Conservation (phyloP, 2,888 invertebrate genomes). For the Polylopha cassiicola region DNA sequence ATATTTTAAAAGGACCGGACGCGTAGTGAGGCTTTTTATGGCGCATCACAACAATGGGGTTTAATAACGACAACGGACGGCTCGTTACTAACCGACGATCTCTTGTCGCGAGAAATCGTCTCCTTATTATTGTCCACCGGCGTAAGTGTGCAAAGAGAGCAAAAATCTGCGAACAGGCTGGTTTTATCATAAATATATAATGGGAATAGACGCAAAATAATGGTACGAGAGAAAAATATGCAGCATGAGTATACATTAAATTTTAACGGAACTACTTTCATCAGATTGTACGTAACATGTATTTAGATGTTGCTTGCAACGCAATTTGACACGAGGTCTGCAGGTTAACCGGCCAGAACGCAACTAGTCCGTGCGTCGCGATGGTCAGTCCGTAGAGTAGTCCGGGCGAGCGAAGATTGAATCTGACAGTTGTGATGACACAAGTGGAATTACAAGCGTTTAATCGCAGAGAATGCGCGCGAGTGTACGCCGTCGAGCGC, state of each 20-base stretch:
- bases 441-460: constrained; percentile 75
- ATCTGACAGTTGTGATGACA: constrained; percentile 66
- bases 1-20: constrained; percentile 56
- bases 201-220: constrained; percentile 28
- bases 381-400: constrained; percentile 27
- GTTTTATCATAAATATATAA: constrained; percentile 38
- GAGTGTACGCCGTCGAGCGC: constrained; percentile 47
- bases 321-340: constrained; percentile 40
- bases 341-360: constrained; percentile 37
- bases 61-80: constrained; percentile 57
- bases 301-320: constrained; percentile 24
- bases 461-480: constrained; percentile 67
- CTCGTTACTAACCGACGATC: constrained; percentile 57
- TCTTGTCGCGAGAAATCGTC: constrained; percentile 56
- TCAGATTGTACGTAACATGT: constrained; percentile 5
- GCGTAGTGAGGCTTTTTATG: constrained; percentile 54
- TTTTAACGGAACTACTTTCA: too few species aligned
- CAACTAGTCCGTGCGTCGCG: constrained; percentile 29
- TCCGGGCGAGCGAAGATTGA: constrained; percentile 54
- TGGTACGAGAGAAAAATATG: too few species aligned
- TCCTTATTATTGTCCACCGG: constrained; percentile 51
- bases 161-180: constrained; percentile 48
- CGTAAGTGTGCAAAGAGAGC: constrained; percentile 51
- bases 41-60: constrained; percentile 62
- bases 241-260: constrained; percentile 16